Conservation (phyloP, 2,888 invertebrate genomes). For the Phyllotreta striolata region DNA sequence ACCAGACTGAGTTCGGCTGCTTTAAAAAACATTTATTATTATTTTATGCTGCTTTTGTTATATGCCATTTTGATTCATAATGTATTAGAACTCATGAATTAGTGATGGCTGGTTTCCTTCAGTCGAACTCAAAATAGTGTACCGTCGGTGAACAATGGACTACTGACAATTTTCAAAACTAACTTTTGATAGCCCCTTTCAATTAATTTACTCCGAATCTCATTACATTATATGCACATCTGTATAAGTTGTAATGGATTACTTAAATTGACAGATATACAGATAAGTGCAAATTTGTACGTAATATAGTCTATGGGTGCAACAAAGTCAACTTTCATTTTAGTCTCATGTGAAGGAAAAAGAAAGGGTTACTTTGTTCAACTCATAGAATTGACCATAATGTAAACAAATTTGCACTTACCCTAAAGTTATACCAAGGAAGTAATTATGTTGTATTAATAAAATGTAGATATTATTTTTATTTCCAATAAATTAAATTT, state of each 20-base stretch:
- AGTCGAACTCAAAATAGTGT: slow-evolving; percentile 25
- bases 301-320: too few species aligned
- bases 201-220: slow-evolving; percentile 20
- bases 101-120: slow-evolving; percentile 35
- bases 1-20: slow-evolving; percentile 45
- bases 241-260: not conserved
- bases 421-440: too few species aligned
- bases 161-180: slow-evolving; percentile 19
- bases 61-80: slow-evolving; percentile 49
- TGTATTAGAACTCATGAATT: slow-evolving; percentile 45
- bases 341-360: too few species aligned
- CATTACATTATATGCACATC: not conserved
- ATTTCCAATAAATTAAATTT: too few species aligned
- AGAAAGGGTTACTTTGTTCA: too few species aligned
- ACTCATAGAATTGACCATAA: too few species aligned
- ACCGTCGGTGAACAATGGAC: slow-evolving; percentile 29
- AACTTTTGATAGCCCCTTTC: slow-evolving; percentile 21
- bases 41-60: slow-evolving; percentile 54
- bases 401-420: not conserved
- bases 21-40: slow-evolving; percentile 55
- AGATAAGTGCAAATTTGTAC: too few species aligned
- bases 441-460: too few species aligned
- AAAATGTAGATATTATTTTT: too few species aligned
- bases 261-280: not conserved
- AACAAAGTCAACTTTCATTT: too few species aligned